Conservation (phyloP, 2,888 invertebrate genomes). For the Crepidodera aurea region DNA sequence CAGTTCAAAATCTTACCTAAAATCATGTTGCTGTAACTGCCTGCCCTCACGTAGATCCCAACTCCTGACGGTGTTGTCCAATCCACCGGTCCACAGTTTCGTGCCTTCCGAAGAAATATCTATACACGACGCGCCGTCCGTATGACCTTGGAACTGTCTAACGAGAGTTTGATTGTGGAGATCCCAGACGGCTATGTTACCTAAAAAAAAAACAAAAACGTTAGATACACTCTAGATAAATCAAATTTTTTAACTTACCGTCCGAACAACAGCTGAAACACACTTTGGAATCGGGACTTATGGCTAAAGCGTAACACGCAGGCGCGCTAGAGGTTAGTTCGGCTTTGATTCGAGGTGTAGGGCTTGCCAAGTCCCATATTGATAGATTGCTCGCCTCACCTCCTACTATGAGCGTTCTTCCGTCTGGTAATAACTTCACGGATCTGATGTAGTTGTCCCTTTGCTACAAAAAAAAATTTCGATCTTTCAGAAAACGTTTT, state of each 20-base stretch:
- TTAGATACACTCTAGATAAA: no score
- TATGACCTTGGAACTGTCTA: conserved; percentile 94
- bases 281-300: conserved; percentile 95
- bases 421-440: conserved; percentile 93
- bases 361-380: conserved; percentile 94
- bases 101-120: conserved; percentile 87
- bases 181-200: conserved; percentile 97
- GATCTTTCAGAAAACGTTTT: no score
- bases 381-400: conserved; percentile 95
- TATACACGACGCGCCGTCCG: conserved; percentile 93
- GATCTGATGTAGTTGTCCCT: conserved; percentile 95
- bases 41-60: conserved; percentile 96
- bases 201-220: conserved; percentile 15
- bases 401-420: conserved; percentile 92
- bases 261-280: conserved; percentile 99
- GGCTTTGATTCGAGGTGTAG: conserved; percentile 91
- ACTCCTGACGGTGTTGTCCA: conserved; percentile 95
- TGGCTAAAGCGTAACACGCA: conserved; percentile 97
- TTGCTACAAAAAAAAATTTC: no score
- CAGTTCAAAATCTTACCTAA: conserved; percentile 59
- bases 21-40: conserved; percentile 94
- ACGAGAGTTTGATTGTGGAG: conserved; percentile 90
- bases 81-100: conserved; percentile 67
- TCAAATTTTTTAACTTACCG: conserved; percentile 63
- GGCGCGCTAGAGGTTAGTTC: conserved; percentile 91